Conservation (phyloP, 1,140 invertebrate genomes). For the Zaprionus taronus region DNA sequence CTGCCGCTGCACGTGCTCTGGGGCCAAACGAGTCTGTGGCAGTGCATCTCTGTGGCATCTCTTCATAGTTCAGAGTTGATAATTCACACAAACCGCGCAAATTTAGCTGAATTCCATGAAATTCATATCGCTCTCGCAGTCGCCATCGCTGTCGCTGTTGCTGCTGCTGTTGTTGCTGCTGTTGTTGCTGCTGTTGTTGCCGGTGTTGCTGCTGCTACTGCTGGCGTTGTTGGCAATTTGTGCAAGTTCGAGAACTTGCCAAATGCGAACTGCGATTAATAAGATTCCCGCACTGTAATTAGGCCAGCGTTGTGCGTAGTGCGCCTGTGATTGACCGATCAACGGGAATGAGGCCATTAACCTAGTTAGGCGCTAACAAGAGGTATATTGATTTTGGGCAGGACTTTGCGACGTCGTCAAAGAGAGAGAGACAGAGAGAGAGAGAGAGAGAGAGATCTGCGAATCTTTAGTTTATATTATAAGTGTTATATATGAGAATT, state of each 20-base stretch:
- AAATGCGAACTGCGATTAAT: slow-evolving; percentile 19
- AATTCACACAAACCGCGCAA: slow-evolving; percentile 34
- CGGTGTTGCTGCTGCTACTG: not conserved
- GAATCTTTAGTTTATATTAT: not conserved
- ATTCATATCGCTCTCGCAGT: slow-evolving; percentile 34
- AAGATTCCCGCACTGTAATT: not conserved
- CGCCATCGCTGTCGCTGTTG: not conserved
- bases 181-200: not conserved
- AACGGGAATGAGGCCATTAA: not conserved
- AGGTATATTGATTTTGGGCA: not conserved
- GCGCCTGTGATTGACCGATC: not conserved
- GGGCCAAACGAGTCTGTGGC: not conserved
- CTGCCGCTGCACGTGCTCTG: slow-evolving; percentile 49
- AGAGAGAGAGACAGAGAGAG: not conserved
- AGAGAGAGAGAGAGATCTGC: not conserved
- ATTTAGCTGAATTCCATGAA: slow-evolving; percentile 59
- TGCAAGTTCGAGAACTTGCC: not conserved
- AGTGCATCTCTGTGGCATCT: slow-evolving; percentile 31
- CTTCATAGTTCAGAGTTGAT: slow-evolving; percentile 32
- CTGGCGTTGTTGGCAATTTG: not conserved
- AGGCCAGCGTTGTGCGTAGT: not conserved
- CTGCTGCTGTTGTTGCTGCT: not conserved
- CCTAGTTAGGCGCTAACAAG: not conserved
- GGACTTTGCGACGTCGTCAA: not conserved
- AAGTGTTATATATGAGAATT: no score